A percentile compares a stretch with the other conserved stretches of the same genome.
Conservation (phyloP, 2,797 vertebrate genomes). For the Eospalax fontanierii region DNA sequence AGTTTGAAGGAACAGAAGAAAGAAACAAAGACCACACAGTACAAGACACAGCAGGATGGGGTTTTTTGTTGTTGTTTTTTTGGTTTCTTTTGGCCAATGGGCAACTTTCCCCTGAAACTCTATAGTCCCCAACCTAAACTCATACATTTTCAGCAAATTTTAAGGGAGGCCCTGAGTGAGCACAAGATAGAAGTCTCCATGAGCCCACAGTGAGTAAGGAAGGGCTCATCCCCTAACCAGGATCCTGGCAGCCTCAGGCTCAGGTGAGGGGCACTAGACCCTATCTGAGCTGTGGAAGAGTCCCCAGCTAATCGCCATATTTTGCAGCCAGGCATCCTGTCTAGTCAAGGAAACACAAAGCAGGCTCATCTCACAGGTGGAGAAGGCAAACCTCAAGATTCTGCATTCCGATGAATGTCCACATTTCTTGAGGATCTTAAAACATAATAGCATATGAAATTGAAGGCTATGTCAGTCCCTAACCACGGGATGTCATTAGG, state of each 20-base stretch:
- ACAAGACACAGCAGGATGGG: not conserved
- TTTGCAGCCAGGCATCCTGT: not conserved
- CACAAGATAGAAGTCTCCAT: not conserved
- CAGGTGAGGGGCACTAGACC: not conserved
- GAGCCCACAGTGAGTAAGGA: not conserved
- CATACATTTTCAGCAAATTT: not conserved
- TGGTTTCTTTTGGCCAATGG: not conserved
- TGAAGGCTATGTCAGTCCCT: not conserved
- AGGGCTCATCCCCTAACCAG: not conserved
- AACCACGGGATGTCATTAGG: not conserved
- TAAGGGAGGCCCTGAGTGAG: not conserved
- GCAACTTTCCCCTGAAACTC: not conserved
- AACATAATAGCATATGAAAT: not conserved
- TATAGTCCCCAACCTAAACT: not conserved
- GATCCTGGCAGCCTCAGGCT: not conserved
- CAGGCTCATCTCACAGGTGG: not conserved
- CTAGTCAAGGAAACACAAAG: not conserved
- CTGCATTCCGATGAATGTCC: not conserved
- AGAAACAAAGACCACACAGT: not conserved
- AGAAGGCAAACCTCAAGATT: not conserved
- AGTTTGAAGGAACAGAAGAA: not conserved
- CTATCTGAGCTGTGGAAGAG: not conserved
- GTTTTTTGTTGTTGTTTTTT: no score
- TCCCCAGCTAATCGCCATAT: fast-evolving
- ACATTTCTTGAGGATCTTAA: not conserved